phyloP scores from a whole-genome alignment of 2,888 invertebrate species.

The Galeruca laticollis region DNA sequence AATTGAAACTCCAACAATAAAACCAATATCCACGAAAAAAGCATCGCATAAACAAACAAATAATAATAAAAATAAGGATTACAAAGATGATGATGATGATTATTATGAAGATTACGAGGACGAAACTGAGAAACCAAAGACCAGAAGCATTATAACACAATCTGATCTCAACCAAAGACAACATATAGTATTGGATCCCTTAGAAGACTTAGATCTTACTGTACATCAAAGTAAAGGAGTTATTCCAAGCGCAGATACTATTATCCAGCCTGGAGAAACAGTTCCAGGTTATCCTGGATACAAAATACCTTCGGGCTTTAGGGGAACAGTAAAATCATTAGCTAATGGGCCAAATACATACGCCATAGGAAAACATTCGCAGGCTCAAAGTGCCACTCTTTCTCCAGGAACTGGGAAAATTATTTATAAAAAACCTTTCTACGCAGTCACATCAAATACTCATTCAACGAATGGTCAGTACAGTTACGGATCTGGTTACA shows the following conservation, averaged over 20 bases:
- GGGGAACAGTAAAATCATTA: slow-evolving; percentile 75
- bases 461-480: slow-evolving; percentile 58
- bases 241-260: slow-evolving; percentile 69
- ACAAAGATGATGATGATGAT: slow-evolving; percentile 59
- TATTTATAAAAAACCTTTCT: slow-evolving; percentile 59
- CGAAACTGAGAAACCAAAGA: slow-evolving; percentile 43
- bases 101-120: slow-evolving; percentile 71
- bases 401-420: slow-evolving; percentile 61
- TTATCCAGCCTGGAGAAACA: slow-evolving; percentile 75
- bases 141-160: slow-evolving; percentile 49
- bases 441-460: slow-evolving; percentile 61
- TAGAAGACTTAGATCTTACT: slow-evolving; percentile 71
- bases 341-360: slow-evolving; percentile 73
- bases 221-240: slow-evolving; percentile 72
- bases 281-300: slow-evolving; percentile 76
- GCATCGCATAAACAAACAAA: slow-evolving; percentile 3
- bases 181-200: slow-evolving; percentile 72
- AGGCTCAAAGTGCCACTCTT: slow-evolving; percentile 75
- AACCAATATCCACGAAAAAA: slow-evolving; percentile 11
- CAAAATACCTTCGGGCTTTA: slow-evolving; percentile 75
- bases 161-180: slow-evolving; percentile 70
- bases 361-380: slow-evolving; percentile 74
- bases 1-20: background rate
- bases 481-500: slow-evolving; percentile 61
- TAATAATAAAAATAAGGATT: slow-evolving; percentile 54